Percentiles rank a stretch among this genome's conserved stretches.
Conservation (phyloP, 2,888 invertebrate genomes). For the Syrista parreyssii region DNA sequence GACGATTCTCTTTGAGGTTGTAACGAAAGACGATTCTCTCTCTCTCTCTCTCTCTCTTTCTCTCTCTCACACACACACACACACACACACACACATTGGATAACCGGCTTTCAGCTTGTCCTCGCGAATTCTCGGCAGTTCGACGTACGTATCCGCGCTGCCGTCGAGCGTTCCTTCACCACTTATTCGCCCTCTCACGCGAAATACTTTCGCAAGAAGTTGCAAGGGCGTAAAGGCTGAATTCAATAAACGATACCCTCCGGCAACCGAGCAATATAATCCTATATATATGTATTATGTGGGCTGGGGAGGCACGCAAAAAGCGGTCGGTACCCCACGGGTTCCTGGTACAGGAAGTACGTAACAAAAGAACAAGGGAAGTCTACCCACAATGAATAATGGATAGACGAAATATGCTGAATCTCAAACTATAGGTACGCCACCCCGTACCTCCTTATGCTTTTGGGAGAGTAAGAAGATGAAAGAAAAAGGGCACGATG, state of each 20-base stretch:
- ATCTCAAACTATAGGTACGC: constrained; percentile 45
- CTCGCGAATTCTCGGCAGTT: background rate
- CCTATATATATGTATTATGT: constrained; percentile 32
- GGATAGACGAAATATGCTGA: constrained; percentile 57
- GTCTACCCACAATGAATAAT: constrained; percentile 55
- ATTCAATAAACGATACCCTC: constrained; percentile 43
- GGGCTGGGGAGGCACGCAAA: constrained; percentile 27
- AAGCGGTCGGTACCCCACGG: constrained; percentile 30
- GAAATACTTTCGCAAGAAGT: constrained; percentile 23
- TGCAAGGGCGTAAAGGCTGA: constrained; percentile 29
- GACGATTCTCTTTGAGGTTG: background rate
- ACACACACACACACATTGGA: no score
- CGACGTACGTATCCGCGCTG: background rate
- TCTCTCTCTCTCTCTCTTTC: background rate
- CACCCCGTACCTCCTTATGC: constrained; percentile 24
- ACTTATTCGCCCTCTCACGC: constrained; percentile 1
- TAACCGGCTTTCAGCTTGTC: background rate
- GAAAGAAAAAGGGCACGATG: constrained; percentile 19
- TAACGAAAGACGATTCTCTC: background rate
- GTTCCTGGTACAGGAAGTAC: constrained; percentile 41
- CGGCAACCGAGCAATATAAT: constrained; percentile 20
- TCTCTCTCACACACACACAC: no score
- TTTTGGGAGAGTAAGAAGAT: constrained; percentile 8
- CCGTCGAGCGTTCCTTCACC: background rate
- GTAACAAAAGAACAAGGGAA: constrained; percentile 55